Conservation (phyloP, 2,888 invertebrate species). For the Encarsia formosa region DNA sequence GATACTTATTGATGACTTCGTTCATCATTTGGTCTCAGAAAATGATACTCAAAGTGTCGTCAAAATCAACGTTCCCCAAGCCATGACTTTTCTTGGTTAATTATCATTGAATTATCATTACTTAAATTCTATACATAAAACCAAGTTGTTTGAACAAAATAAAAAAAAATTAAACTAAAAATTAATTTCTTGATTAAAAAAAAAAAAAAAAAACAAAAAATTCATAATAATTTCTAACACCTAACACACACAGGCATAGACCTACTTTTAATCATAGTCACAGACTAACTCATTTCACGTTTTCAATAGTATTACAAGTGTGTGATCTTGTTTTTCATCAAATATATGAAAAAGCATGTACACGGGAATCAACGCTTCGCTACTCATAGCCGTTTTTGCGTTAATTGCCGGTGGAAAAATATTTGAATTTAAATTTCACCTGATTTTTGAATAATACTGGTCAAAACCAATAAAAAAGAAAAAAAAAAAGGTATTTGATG, state of each 20-base stretch:
- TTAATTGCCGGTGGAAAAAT: conserved; percentile 15
- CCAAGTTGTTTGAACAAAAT: too few species aligned
- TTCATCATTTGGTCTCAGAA: too few species aligned
- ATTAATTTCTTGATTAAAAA: too few species aligned
- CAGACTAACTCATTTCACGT: conserved; percentile 40
- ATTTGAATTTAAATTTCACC: too few species aligned
- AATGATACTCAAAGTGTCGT: too few species aligned
- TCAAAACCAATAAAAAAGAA: background rate
- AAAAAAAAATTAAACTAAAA: too few species aligned
- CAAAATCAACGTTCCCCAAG: too few species aligned
- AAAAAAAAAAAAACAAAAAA: conserved; percentile 45
- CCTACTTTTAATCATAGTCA: conserved; percentile 35
- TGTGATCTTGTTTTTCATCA: conserved; percentile 11
- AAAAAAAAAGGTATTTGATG: background rate
- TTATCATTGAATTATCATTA: too few species aligned
- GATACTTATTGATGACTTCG: too few species aligned
- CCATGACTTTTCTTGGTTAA: too few species aligned
- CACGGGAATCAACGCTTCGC: conserved; percentile 12
- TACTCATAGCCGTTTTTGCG: conserved; percentile 14
- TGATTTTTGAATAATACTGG: conserved; percentile 10
- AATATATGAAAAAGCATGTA: conserved; percentile 1
- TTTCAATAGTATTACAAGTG: conserved; percentile 9
- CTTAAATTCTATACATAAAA: too few species aligned
- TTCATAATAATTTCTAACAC: conserved; percentile 47
- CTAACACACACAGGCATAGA: conserved; percentile 49